Base-by-base conservation (phyloP, 2,888 invertebrate species). In the Ophion obscuratus region DNA sequence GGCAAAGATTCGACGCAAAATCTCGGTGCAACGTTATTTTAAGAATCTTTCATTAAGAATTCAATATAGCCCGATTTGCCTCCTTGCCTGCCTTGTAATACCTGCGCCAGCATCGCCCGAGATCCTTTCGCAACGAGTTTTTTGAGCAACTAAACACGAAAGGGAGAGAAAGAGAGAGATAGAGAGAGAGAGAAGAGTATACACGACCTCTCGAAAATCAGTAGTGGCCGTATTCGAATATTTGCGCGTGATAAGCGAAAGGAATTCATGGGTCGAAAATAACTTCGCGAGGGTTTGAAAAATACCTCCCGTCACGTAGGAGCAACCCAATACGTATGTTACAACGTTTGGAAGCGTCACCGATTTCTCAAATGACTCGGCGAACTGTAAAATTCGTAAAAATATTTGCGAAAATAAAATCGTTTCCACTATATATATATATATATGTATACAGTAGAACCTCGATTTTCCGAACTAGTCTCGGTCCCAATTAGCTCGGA, bases 31-130 rank as follows among this genome's bases (percentile, higher is more conserved):
- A 85, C 84, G 87, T 89, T 92, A 92, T 92, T 92, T 91, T 91
- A 90, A 91, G 91, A 92, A 91, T 91, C 89, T 90, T 91, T 90
- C 89, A 90, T 92, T 91, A 91, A 89, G 88, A 90, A 91, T 91
- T 92, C 90, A 90, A 91, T 90, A 90, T 89, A 89, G 88, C 82
- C 84, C 85, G 87, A 89, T 88, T 89, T 85, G 83, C 83, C 83
- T 74, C 76, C 68, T 73, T 81, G 53, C 74, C 80, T 40, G 71
- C 85, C 62, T 82, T 67, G 73, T 84, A 4, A 4, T 31, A 77
- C 80, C 80, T 84, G 80, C 84, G 68, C 86, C 79, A 70, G 86
- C 86, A 64, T 53, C 53, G 14, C 61, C 20, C 27, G 64, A 67
- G 59, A 81, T 67, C 67, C 59, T 73, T 61, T 44, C 24, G 68